Evolutionary conservation across 2,113 vertebrate species (phyloP).

Genomic region (Ptilorrhoa leucosticta): DNA sequence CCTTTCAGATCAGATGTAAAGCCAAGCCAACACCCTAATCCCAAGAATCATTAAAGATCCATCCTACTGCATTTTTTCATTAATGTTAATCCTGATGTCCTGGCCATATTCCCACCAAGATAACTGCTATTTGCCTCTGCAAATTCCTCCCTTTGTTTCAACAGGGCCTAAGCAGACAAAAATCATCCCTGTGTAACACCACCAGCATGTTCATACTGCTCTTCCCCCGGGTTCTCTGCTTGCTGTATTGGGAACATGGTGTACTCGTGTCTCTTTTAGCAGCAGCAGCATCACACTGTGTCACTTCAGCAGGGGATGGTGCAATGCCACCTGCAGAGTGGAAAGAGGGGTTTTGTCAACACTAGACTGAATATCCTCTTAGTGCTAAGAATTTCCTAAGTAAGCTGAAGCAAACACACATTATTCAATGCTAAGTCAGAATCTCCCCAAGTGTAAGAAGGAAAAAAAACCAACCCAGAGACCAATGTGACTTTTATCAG

Average conservation of each 20-base stretch:
- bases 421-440: not conserved
- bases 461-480: not conserved
- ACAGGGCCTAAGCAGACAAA: not conserved
- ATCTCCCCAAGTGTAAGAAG: not conserved
- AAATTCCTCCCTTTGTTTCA: not conserved
- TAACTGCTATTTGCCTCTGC: not conserved
- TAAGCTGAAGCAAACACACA: not conserved
- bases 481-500: not conserved
- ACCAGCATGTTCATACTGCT: not conserved
- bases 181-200: not conserved
- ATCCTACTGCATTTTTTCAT: not conserved
- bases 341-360: not conserved
- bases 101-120: not conserved
- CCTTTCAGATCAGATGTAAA: not conserved
- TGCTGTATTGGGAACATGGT: rapidly evolving
- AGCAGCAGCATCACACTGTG: not conserved
- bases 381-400: not conserved
- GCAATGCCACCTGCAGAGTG: not conserved
- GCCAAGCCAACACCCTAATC: not conserved
- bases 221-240: not conserved
- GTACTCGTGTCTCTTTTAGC: rapidly evolving
- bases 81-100: not conserved
- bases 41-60: not conserved
- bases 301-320: not conserved
- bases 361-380: not conserved